Evolutionary conservation across 1,140 invertebrate genomes (phyloP), one percentile per base, ranked within the genome.

Genomic region (Caenorhabditis latens): DNA sequence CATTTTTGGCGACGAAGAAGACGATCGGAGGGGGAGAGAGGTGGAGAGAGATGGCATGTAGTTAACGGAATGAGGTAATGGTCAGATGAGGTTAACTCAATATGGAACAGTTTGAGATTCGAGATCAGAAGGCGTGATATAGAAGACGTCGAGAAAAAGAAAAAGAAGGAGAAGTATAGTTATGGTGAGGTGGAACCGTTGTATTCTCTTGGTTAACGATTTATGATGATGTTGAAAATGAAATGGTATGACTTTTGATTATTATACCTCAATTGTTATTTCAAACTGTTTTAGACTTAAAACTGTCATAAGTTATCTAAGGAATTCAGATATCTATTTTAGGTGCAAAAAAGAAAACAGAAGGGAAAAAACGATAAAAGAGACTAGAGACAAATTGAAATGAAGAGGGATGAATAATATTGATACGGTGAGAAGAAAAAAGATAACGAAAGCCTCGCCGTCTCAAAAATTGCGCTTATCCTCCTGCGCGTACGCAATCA

Each of bases 21-120:
- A 50, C n/a, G 46, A 79, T 79, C 50, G 40, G 13, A 8, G 67
- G 43, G 67, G 16, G 43, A n/a, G 11, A 32, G 65, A 46, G 16
- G 65, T 16, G 42, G 65, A 46, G 65, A 43, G 71, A 79, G 71
- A 79, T 79, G 71, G 46, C 71, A 79, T 46, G 43, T 79, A 79
- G 71, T 79, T 79, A 79, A 79, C 71, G 71, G 71, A 50, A 79
- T 79, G 71, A 71, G 65, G 65, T 71, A 71, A 46, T 71, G 65
- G 65, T 71, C 65, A 71, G 42, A 71, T 71, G 65, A 79, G 71
- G 71, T 50, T 79, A 42, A 79, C 65, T 43, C 42, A 79, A 50
- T 79, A 79, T 79, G 71, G 71, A 79, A 79, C 71, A 79, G 9
- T 61, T 4, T 4, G 24, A 43, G 16, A 42, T 13, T 43, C 9